Conservation (phyloP, 2,797 vertebrate species). For the Crypturellus tataupa region DNA sequence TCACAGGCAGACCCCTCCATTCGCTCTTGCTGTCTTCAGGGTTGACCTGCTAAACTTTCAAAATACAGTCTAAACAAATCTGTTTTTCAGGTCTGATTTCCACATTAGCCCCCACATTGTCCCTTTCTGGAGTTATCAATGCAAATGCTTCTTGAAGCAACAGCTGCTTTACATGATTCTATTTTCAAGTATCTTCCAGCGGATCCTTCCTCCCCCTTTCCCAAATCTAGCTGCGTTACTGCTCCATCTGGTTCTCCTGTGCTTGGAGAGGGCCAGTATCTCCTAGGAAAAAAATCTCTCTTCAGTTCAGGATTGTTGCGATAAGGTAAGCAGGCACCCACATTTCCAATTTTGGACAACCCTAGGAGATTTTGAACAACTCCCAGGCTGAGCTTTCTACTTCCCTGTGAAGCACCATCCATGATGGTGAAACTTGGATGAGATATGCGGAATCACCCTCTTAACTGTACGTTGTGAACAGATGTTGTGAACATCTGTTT, state of each 20-base stretch:
- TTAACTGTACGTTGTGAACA: too few relatives aligned
- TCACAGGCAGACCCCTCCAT: not conserved
- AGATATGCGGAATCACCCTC: not conserved
- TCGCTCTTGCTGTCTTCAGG: not conserved
- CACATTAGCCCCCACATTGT: not conserved
- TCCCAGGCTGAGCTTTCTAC: not conserved
- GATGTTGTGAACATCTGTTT: not conserved
- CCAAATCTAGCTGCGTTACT: not conserved
- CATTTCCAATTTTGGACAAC: accelerated
- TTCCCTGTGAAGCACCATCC: not conserved
- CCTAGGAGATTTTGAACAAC: not conserved
- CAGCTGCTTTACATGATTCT: constrained; percentile 42
- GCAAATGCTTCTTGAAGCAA: not conserved
- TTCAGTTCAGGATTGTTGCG: not conserved
- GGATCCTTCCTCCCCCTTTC: not conserved
- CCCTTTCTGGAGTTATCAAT: not conserved
- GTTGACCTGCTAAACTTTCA: not conserved
- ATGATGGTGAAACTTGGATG: not conserved
- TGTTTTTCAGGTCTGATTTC: not conserved
- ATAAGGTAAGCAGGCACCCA: not conserved
- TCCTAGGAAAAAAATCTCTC: not conserved
- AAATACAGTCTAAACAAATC: not conserved
- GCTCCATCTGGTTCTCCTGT: constrained; percentile 25
- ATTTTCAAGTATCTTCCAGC: constrained; percentile 12
- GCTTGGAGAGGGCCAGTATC: constrained; percentile 24